Conservation (phyloP, 2,113 vertebrate genomes). For the Pangasianodon gigas region DNA sequence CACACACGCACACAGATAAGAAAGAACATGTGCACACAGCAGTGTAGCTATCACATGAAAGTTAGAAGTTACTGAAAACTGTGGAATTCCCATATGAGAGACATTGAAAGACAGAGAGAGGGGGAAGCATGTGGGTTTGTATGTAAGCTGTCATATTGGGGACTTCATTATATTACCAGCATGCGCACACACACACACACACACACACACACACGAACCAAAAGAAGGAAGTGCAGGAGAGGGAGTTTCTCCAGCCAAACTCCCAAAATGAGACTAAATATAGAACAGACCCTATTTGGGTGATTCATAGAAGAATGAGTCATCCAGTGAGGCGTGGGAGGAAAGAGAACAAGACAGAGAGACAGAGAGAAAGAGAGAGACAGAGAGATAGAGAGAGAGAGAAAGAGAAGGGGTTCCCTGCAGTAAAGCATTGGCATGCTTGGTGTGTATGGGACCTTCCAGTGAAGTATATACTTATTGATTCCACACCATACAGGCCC, state of each 20-base stretch:
- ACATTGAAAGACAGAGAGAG: constrained; percentile 8
- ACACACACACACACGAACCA: not conserved
- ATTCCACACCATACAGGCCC: constrained; percentile 44
- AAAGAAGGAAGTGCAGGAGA: constrained; percentile 4
- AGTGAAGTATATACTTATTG: constrained; percentile 39
- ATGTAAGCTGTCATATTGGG: not conserved
- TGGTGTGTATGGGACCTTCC: constrained; percentile 15
- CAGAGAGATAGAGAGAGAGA: not conserved
- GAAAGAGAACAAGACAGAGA: not conserved
- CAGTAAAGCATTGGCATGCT: constrained; percentile 31
- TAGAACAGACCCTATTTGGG: constrained; percentile 47
- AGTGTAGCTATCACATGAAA: not conserved
- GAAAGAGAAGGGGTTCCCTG: constrained; percentile 25
- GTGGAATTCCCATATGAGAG: not conserved
- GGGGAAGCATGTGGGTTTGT: not conserved
- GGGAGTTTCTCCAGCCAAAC: constrained; percentile 48
- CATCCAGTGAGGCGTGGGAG: constrained; percentile 34
- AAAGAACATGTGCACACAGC: not conserved
- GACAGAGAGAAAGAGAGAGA: not conserved
- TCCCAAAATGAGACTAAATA: constrained; percentile 50
- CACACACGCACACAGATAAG: not conserved
- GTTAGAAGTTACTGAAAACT: not conserved
- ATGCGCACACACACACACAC: not conserved
- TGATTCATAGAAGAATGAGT: constrained; percentile 57
- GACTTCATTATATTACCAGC: not conserved